Evolutionary conservation across 2,888 invertebrate genomes (phyloP), one percentile per base, ranked within the genome.

Genomic region (Drosophila kuntzei): DNA sequence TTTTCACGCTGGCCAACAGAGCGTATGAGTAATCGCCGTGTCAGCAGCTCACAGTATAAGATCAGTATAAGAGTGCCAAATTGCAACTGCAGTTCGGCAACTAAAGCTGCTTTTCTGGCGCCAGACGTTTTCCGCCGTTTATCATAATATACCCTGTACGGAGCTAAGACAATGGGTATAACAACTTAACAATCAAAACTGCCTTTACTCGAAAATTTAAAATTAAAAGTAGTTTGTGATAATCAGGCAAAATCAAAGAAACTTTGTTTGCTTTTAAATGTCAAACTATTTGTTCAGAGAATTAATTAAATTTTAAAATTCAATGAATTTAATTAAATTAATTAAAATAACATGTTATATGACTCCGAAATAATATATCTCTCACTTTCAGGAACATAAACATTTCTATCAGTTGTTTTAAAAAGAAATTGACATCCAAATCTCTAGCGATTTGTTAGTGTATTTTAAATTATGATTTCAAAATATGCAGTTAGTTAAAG

Each of bases 21-120:
- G 79, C 87, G 81, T 81, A 87, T 87, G 79, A 75, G 60, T 72
- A 71, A 87, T 79, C 36, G n/a, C 16, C 46, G 44, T 55, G 46
- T 53, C 61, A 55, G 47, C 67, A 53, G 22, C 11, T 14, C 14
- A 22, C 2, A 12, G n/a, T 22, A 25, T 44, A 14, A 14, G 16
- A n/a, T 11, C 3, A 39, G 71, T 80, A 87, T 84, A 87, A 87
- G 81, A 79, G 83, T 47, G 51, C 20, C 20, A 53, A 63, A 34
- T 8, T 47, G 43, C 71, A 39, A 60, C 50, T 58, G 37, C 36
- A 53, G 16, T 53, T 65, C 27, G 51, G 32, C 20, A 25, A 9
- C 43, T 8, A 16, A 46, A 50, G 32, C 25, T 12, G 29, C 29
- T 27, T 46, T 49, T 41, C n/a, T 55, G 59, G 39, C 59, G 55